Evolutionary conservation across 2,113 vertebrate species (phyloP).

Genomic region (Dicerorhinus sumatrensis): DNA sequence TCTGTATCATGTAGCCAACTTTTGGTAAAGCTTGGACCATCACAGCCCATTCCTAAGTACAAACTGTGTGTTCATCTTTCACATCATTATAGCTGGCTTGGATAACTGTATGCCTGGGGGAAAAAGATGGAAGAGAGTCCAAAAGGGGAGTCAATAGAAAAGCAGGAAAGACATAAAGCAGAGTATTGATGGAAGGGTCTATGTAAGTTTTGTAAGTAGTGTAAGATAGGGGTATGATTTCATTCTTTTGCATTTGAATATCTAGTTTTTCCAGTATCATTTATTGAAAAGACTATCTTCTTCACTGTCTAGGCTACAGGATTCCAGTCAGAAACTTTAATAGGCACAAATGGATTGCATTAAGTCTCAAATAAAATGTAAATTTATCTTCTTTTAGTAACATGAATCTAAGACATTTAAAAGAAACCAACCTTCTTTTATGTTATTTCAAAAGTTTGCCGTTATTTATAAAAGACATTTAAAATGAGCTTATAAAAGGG

Average conservation of each 20-base stretch:
- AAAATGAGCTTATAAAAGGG: slow-evolving; percentile 34
- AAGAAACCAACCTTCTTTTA: slow-evolving; percentile 32
- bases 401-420: slow-evolving; percentile 5
- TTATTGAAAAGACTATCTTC: neutral
- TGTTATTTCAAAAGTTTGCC: slow-evolving; percentile 26
- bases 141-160: neutral
- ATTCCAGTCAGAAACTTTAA: slow-evolving; percentile 13
- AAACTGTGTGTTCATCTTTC: neutral
- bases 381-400: slow-evolving; percentile 37
- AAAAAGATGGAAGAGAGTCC: neutral
- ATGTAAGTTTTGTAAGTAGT: neutral
- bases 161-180: neutral
- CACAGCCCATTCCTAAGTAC: neutral
- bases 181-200: neutral
- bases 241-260: neutral
- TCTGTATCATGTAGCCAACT: neutral
- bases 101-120: neutral
- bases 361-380: slow-evolving; percentile 25
- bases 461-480: slow-evolving; percentile 60
- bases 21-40: neutral
- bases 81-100: neutral
- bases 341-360: neutral
- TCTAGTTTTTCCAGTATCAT: neutral
- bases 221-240: neutral
- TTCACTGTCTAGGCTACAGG: neutral